A percentile compares a stretch with the other conserved stretches of the same genome.
phyloP scores from a whole-genome alignment of 2,113 vertebrate species.

The Ophiodon elongatus region DNA sequence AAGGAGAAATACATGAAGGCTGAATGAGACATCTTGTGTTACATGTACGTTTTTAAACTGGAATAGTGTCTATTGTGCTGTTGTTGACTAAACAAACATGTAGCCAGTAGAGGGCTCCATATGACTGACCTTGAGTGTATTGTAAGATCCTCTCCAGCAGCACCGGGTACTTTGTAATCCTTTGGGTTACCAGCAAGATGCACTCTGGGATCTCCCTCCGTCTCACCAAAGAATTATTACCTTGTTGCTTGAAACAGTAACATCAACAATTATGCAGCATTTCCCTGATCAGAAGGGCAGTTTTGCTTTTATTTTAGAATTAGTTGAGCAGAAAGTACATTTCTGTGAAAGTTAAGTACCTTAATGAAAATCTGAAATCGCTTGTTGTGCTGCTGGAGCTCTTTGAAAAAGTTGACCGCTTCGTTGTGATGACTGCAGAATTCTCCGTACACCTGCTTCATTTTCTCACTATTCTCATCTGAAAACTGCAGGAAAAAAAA shows the following conservation, averaged over 20 bases:
- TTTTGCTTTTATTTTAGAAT: neutral
- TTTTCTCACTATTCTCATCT: conserved; percentile 91
- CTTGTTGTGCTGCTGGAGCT: conserved; percentile 94
- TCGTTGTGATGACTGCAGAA: conserved; percentile 97
- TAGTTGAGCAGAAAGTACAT: neutral
- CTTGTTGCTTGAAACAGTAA: conserved; percentile 88
- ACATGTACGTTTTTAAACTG: neutral
- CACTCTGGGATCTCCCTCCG: conserved; percentile 95
- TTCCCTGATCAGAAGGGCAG: neutral
- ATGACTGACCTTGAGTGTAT: conserved; percentile 90
- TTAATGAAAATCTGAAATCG: conserved; percentile 96
- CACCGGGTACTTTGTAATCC: conserved; percentile 98
- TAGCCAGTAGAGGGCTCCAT: conserved; percentile 64
- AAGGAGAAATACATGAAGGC: neutral
- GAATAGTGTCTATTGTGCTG: neutral
- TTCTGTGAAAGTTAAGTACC: conserved; percentile 77
- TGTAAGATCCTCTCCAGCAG: conserved; percentile 94
- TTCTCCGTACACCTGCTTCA: conserved; percentile 94
- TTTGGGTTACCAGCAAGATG: conserved; percentile 95
- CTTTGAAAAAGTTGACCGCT: conserved; percentile 95
- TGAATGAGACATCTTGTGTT: no score
- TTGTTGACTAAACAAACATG: neutral
- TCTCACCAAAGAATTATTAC: conserved; percentile 91
- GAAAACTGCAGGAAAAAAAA: conserved; percentile 87
- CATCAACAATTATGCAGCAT: neutral